Evolutionary conservation across 2,113 vertebrate species (phyloP).

Genomic region (Microtus pennsylvanicus): DNA sequence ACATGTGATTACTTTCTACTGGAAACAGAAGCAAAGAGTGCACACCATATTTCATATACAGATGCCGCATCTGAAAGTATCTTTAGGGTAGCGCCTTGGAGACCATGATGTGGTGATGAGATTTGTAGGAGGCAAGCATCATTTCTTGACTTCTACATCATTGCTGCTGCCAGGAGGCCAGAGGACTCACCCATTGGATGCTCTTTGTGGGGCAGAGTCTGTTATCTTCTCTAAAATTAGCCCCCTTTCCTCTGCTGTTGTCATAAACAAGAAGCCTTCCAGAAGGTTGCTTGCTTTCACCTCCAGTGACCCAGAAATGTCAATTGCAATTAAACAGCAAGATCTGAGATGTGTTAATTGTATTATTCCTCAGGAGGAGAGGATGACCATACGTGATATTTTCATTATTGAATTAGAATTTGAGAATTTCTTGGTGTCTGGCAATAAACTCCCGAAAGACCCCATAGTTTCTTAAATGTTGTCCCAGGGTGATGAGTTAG

Average conservation of each 20-base stretch:
- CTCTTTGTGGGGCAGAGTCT: neutral
- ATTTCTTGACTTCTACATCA: neutral
- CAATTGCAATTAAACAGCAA: slow-evolving; percentile 35
- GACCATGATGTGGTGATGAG: neutral
- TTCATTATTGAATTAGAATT: slow-evolving; percentile 14
- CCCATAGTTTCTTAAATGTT: neutral
- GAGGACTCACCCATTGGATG: neutral
- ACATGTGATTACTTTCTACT: slow-evolving; percentile 27
- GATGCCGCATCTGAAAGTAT: neutral
- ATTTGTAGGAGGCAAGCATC: neutral
- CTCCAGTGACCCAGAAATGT: slow-evolving; percentile 65
- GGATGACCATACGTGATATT: neutral
- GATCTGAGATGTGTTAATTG: neutral
- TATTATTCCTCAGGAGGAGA: slow-evolving; percentile 25
- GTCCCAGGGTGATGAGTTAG: neutral
- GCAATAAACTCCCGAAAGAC: neutral
- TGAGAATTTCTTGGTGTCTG: neutral
- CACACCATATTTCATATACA: neutral
- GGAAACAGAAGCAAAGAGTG: slow-evolving; percentile 32
- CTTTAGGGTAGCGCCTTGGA: neutral
- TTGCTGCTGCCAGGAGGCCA: neutral
- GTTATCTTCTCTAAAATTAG: slow-evolving; percentile 2
- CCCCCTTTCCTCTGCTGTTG: slow-evolving; percentile 17
- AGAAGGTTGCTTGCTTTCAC: slow-evolving; percentile 35
- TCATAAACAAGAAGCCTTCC: slow-evolving; percentile 43